Base-by-base conservation (phyloP, 2,797 vertebrate species). In the Aratinga solstitialis region DNA sequence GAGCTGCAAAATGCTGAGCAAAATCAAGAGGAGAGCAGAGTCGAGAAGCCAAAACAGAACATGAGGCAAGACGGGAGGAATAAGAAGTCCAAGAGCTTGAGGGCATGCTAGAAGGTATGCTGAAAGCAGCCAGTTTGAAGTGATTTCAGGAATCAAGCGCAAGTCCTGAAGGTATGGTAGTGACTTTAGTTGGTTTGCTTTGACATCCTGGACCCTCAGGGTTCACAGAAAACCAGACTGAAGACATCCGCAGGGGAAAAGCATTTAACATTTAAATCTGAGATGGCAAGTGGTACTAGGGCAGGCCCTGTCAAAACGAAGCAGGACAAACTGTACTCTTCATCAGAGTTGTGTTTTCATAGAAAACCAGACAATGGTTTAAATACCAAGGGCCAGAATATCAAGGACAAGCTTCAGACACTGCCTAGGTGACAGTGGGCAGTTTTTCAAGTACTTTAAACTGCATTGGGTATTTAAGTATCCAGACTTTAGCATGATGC, bases 91-190 rank as follows among this genome's bases (percentile, higher is more conserved):
- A 77, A 47, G 58, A 66, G 24, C 29, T 5, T 56, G 42, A 68
- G 54, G 22, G 10, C 32, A 65, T 0, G 0, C 16, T 40, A 29
- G 14, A 21, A 73, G 30, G 19, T 89, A 34, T 45, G 21, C 38
- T 87, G 34, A 24, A 93, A 94, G 40, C 43, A 62, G 8, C 15
- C 48, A 74, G 14, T 90, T 63, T 58, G 88, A 93, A 88, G 43
- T 42, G 18, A 61, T 75, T 73, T 79, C 65, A 86, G 50, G 17
- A 87, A 84, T 58, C 7, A 12, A 66, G 42, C 76, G 36, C n/a
- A 93, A 89, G 32, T 9, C 40, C 18, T 0, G 0, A 62, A 10
- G 36, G 1, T 24, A 24, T 15, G 11, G 12, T 54, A 29, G 7
- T 68, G 32, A 65, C 21, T 83, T 84, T 26, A 17, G 9, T 11